These are phyloP conservation scores for Passer montanus DNA, from an alignment of 2,113 vertebrate genomes.

Conservation along the genomic window DNA sequence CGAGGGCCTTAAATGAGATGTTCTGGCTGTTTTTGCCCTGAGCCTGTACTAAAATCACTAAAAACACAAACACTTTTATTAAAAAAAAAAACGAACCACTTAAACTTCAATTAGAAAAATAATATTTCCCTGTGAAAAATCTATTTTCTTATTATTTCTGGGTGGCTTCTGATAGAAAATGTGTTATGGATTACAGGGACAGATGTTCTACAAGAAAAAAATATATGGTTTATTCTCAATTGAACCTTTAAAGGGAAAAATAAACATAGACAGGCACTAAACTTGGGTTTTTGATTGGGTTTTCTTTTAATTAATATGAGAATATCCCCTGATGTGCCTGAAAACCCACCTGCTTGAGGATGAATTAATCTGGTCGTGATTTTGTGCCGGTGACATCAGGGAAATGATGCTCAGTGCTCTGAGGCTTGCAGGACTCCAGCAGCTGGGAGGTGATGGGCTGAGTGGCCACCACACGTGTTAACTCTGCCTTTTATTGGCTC, in stretches of 20 bases:
- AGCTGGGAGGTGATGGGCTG: neutral
- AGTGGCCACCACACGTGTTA: neutral
- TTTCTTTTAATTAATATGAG: neutral
- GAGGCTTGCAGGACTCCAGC: neutral
- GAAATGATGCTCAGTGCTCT: neutral
- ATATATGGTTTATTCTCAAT: fast-evolving
- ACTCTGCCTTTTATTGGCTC: neutral
- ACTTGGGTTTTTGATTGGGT: fast-evolving
- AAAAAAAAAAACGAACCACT: neutral
- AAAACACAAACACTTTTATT: neutral
- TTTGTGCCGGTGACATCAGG: neutral
- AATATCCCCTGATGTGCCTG: neutral
- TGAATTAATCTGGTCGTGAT: neutral
- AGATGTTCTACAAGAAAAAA: neutral
- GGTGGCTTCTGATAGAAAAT: neutral
- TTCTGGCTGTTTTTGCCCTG: neutral
- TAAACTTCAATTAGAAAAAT: neutral
- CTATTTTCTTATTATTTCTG: neutral
- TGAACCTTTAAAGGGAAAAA: neutral
- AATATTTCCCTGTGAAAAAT: neutral
- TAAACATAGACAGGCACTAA: neutral
- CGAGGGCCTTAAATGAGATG: neutral
- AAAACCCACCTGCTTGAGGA: neutral
- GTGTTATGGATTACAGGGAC: neutral
- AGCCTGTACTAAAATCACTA: neutral